These are phyloP conservation scores for Drosophila robusta DNA, from an alignment of 2,888 invertebrate species.

Conservation along the genomic window DNA sequence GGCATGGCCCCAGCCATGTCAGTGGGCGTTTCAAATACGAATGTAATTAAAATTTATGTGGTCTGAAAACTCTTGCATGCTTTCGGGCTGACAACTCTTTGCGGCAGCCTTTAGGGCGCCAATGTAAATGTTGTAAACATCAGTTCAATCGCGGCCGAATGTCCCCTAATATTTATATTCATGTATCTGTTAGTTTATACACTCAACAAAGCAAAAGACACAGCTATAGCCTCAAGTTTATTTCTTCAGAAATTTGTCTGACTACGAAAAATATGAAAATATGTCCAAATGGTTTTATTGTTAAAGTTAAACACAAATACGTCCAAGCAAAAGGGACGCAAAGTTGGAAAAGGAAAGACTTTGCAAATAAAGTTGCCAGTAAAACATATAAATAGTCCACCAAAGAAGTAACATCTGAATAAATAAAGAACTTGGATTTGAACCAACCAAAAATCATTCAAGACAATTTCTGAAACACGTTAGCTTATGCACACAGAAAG, in stretches of 20 bases:
- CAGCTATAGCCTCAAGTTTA: neutral
- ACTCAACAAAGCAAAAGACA: neutral
- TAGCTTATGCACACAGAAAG: neutral
- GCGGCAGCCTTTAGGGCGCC: conserved; percentile 52
- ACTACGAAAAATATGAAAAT: neutral
- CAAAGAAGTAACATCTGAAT: neutral
- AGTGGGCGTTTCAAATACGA: conserved; percentile 1
- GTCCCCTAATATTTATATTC: no score
- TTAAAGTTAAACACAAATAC: neutral
- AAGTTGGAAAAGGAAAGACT: no score
- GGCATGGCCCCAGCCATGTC: neutral
- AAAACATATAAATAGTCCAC: neutral
- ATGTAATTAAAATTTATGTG: conserved; percentile 29
- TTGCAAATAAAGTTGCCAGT: neutral
- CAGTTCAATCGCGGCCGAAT: no score
- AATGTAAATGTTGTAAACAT: conserved; percentile 1
- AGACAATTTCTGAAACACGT: neutral
- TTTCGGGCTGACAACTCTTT: conserved; percentile 36
- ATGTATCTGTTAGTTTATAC: neutral
- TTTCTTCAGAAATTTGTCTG: neutral
- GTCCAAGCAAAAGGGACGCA: neutral
- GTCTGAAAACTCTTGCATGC: conserved; percentile 40
- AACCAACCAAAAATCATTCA: neutral
- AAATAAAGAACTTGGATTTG: neutral
- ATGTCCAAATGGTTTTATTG: neutral